Conservation (phyloP, 53 echinoderm and acorn worm genomes). For the Glandiceps talaboti region DNA sequence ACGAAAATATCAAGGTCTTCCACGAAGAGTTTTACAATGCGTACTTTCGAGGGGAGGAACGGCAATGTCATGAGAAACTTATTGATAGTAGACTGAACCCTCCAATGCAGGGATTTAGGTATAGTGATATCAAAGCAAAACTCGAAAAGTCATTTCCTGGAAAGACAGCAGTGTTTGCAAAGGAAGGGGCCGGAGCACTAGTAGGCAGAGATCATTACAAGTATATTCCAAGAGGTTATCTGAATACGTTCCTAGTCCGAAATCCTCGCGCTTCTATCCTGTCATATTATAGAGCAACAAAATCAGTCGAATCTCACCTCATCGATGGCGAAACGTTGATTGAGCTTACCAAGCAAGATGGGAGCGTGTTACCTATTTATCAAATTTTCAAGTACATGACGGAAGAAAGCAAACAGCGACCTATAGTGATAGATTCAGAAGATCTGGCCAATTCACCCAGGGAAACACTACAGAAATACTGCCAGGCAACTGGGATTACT, state of each 20-base stretch:
- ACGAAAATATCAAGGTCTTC: not conserved
- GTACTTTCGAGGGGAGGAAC: not conserved
- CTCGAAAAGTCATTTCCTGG: not conserved
- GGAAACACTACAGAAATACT: not conserved
- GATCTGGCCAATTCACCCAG: not conserved
- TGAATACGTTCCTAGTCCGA: not conserved
- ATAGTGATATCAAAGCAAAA: not conserved
- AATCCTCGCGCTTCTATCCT: not conserved
- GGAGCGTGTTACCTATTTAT: not conserved
- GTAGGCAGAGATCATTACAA: not conserved
- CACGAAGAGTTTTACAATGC: not conserved
- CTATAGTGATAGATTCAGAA: not conserved
- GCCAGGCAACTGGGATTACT: not conserved
- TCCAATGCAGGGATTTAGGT: not conserved
- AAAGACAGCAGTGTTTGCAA: not conserved
- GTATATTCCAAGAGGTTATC: not conserved
- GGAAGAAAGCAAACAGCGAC: not conserved
- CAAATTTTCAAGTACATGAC: not conserved
- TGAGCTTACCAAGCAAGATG: not conserved
- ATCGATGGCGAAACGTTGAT: not conserved
- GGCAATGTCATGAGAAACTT: not conserved
- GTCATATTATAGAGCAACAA: not conserved
- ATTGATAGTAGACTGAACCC: not conserved
- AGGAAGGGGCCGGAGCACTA: not conserved
- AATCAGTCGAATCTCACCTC: not conserved